Evolutionary conservation across 2,888 invertebrate species (phyloP), one percentile per base, ranked within the genome.

Genomic region (Liodrosophila aerea): DNA sequence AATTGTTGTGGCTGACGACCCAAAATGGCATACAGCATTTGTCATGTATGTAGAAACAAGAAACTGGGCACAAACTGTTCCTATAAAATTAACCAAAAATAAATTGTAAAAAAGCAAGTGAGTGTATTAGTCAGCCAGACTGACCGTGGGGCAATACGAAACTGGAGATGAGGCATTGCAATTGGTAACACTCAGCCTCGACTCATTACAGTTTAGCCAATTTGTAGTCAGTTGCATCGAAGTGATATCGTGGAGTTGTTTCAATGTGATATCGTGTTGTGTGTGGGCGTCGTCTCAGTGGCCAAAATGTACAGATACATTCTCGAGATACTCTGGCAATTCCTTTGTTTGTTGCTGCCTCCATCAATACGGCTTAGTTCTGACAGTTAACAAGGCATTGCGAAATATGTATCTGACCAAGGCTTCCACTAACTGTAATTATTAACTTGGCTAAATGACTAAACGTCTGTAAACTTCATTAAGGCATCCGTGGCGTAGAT

Each of bases 141-240:
- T n/a, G n/a, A n/a, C n/a, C n/a, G n/a, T n/a, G n/a, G n/a, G n/a
- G n/a, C n/a, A n/a, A n/a, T n/a, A n/a, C 62, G 13, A 9, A 49
- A 52, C 65, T 72, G 43, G 52, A 60, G 31, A 16, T 40, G 29
- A 29, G 30, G 12, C 59, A 33, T 11, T 44, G 51, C 50, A 54
- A 40, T 36, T 37, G 53, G 12, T 69, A 72, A 11, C 33, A 29
- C 4, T 13, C 52, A 45, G 31, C 45, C 56, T 64, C 31, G 62
- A 2, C 41, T 37, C 46, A 39, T 40, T 54, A 46, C 61, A 33
- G 64, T 16, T 5, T 43, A 58, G 57, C 76, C 63, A 74, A 72
- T 78, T 63, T 53, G 57, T 81, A 62, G 61, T 46, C 56, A 27
- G 51, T 63, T 49, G 49, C 63, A 37, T 57, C 76, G 73, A 78